Percentiles rank a stretch among this genome's conserved stretches.
phyloP scores from a whole-genome alignment of 2,888 invertebrate species.

The Gonocerus acuteangulatus region DNA sequence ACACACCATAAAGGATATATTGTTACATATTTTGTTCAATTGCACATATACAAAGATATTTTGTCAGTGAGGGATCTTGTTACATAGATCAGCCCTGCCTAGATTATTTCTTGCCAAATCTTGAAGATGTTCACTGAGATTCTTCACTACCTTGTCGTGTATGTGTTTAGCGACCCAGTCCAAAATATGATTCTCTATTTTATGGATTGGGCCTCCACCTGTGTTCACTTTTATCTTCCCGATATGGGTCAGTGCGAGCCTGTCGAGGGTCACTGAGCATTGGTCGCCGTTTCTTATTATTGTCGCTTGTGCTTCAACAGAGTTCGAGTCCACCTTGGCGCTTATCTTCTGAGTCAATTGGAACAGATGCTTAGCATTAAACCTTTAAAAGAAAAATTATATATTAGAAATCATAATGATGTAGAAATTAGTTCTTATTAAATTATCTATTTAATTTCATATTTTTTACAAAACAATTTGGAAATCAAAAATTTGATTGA shows the following conservation, averaged over 20 bases:
- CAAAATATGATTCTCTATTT: conserved; percentile 24
- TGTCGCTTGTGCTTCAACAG: conserved; percentile 25
- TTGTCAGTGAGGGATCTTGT: conserved; percentile 24
- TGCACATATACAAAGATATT: no score
- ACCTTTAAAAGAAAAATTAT: not conserved
- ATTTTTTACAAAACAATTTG: no score
- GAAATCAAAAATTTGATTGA: no score
- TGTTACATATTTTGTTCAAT: no score
- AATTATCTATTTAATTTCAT: no score
- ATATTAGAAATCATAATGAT: no score
- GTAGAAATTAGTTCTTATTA: no score
- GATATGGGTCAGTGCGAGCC: conserved; percentile 17
- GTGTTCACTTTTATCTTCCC: conserved; percentile 29
- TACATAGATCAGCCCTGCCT: conserved; percentile 25
- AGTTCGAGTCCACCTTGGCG: conserved; percentile 23
- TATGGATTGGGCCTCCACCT: conserved; percentile 29
- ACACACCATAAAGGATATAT: no score
- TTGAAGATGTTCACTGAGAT: conserved; percentile 7
- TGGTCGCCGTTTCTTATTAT: conserved; percentile 14
- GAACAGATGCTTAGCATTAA: conserved; percentile 26
- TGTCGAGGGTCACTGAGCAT: conserved; percentile 26
- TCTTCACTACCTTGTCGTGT: conserved; percentile 11
- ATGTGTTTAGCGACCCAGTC: conserved; percentile 19
- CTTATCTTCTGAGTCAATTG: conserved; percentile 20
- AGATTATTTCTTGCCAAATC: conserved; percentile 15